A percentile compares a stretch with the other conserved stretches of the same genome.
These are phyloP conservation scores for Bungarus multicinctus DNA, from an alignment of 2,113 vertebrate species.

Conservation along the genomic window DNA sequence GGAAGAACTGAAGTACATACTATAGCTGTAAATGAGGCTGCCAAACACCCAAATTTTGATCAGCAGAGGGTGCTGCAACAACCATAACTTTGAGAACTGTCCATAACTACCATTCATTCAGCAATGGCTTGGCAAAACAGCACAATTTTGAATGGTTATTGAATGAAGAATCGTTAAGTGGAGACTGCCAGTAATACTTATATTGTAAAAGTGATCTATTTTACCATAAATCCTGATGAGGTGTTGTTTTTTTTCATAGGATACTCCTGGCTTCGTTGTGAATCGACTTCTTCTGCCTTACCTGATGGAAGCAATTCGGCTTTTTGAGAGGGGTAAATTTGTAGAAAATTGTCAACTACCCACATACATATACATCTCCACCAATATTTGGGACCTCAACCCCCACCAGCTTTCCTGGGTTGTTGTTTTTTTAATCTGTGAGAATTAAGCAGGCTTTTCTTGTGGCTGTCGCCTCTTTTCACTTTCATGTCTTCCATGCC, in stretches of 20 bases:
- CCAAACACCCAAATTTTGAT: neutral
- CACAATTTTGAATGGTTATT: neutral
- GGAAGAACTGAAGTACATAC: neutral
- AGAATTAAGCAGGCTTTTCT: neutral
- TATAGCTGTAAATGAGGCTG: neutral
- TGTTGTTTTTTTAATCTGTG: neutral
- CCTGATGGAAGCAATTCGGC: slow-evolving; percentile 84
- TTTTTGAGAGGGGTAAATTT: slow-evolving; percentile 84
- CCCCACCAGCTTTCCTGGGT: neutral
- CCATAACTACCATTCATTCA: neutral
- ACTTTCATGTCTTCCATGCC: neutral
- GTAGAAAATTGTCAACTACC: neutral
- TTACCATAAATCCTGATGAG: neutral
- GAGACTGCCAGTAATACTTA: neutral
- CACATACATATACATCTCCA: neutral
- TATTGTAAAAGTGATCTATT: neutral
- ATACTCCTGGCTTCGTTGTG: slow-evolving; percentile 94
- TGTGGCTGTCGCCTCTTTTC: neutral
- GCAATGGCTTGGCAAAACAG: neutral
- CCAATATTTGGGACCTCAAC: neutral
- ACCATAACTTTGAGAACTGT: neutral
- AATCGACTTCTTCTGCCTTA: slow-evolving; percentile 94
- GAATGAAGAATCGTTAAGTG: neutral
- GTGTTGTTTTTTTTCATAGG: slow-evolving; percentile 65
- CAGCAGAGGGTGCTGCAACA: neutral